Evolutionary conservation across 1,140 invertebrate species (phyloP).

Genomic region (Drosophila ohnishii): DNA sequence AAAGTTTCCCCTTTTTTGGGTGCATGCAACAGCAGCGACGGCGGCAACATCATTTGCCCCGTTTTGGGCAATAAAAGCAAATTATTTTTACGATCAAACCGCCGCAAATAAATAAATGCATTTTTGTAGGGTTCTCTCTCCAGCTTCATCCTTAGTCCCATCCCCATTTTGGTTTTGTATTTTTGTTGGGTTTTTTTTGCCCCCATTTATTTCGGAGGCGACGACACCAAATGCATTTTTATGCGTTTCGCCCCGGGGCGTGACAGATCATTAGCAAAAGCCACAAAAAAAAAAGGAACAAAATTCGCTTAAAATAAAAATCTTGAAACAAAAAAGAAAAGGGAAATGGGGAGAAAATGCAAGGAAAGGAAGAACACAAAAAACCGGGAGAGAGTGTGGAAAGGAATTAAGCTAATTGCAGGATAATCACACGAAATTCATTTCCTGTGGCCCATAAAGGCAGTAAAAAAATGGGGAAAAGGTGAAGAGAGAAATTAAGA

Average conservation of each 20-base stretch:
- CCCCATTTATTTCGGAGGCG: constrained; percentile 32
- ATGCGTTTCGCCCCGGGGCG: constrained; percentile 60
- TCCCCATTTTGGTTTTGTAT: constrained; percentile 13
- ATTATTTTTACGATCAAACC: constrained; percentile 78
- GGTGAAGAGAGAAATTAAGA: neutral
- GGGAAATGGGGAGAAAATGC: constrained; percentile 22
- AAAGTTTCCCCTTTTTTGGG: constrained; percentile 27
- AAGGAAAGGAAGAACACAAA: constrained; percentile 30
- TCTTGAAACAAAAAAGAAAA: neutral
- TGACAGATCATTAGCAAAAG: constrained; percentile 64
- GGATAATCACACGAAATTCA: constrained; percentile 38
- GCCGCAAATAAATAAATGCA: constrained; percentile 77
- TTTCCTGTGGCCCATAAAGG: constrained; percentile 30
- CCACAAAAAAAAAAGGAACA: constrained; percentile 6
- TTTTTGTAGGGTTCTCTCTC: constrained; percentile 33
- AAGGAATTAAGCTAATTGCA: constrained; percentile 48
- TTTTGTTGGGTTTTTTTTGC: constrained; percentile 5
- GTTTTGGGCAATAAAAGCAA: constrained; percentile 73
- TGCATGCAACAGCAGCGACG: constrained; percentile 50
- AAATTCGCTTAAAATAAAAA: constrained; percentile 18
- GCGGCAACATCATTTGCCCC: constrained; percentile 43
- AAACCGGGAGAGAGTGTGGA: constrained; percentile 38
- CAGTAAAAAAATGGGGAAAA: neutral
- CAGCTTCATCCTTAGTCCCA: constrained; percentile 6
- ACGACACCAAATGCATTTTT: constrained; percentile 69